Evolutionary conservation across 2,113 vertebrate species (phyloP).

Genomic region (Macrotis lagotis): DNA sequence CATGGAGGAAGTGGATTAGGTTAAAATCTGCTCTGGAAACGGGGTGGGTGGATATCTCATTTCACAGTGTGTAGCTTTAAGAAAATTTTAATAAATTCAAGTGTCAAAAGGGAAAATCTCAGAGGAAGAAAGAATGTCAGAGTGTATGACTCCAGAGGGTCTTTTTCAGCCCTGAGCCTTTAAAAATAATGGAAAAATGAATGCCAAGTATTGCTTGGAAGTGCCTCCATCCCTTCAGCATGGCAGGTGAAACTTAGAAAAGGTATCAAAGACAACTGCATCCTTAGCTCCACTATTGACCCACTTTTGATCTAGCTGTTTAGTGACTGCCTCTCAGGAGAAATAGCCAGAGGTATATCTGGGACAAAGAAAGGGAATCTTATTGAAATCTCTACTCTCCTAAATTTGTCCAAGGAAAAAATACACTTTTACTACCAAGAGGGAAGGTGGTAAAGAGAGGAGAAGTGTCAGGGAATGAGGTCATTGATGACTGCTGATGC

Average conservation of each 20-base stretch:
- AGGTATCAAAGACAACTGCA: slow-evolving; percentile 10
- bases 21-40: slow-evolving; percentile 44
- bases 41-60: background rate
- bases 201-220: background rate
- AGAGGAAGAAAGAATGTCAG: slow-evolving; percentile 3
- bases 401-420: background rate
- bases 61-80: slow-evolving; percentile 3
- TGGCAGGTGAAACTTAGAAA: background rate
- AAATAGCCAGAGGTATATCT: background rate
- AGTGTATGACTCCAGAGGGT: background rate
- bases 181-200: slow-evolving; percentile 5
- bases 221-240: background rate
- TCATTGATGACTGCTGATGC: background rate
- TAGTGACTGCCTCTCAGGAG: background rate
- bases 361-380: background rate
- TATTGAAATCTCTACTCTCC: background rate
- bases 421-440: background rate
- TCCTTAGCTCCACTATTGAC: background rate
- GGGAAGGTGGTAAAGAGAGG: background rate
- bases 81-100: slow-evolving; percentile 28
- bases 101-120: background rate
- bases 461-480: background rate
- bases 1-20: slow-evolving; percentile 50
- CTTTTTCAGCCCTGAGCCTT: background rate
- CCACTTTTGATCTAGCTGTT: background rate